A percentile compares a stretch with the other conserved stretches of the same genome.
phyloP scores from a whole-genome alignment of 2,797 vertebrate species.

The Sebastes hubbsi region DNA sequence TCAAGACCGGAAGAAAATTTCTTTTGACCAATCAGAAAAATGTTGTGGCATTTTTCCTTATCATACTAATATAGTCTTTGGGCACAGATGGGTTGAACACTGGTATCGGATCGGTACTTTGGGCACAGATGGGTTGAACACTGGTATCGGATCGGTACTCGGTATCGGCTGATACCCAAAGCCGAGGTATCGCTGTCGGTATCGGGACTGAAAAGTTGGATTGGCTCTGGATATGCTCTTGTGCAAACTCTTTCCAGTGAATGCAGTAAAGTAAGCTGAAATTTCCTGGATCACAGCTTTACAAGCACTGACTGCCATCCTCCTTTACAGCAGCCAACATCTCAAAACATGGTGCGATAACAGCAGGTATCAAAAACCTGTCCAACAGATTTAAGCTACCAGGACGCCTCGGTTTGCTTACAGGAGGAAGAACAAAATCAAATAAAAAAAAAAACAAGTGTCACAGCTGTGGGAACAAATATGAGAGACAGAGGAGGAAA shows the following conservation, averaged over 20 bases:
- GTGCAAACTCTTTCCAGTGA: constrained; percentile 11
- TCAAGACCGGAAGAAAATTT: no score
- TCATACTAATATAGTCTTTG: no score
- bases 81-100: no score
- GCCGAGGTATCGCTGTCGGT: no score
- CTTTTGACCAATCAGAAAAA: no score
- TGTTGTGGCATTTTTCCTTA: no score
- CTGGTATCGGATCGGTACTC: no score
- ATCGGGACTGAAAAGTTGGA: no score
- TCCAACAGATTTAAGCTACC: background rate
- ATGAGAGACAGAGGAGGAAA: constrained; percentile 12
- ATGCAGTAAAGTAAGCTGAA: background rate
- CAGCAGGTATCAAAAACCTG: background rate
- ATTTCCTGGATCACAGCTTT: constrained; percentile 2
- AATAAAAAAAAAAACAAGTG: background rate
- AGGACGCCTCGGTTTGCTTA: background rate
- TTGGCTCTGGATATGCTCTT: background rate
- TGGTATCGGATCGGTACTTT: no score
- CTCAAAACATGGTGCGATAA: constrained; percentile 12
- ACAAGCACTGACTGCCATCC: background rate
- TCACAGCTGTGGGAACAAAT: background rate
- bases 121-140: no score
- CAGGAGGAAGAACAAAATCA: background rate
- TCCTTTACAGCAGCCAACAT: background rate
- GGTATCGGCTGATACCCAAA: no score